Percentiles rank a stretch among this genome's conserved stretches.
These are phyloP conservation scores for Bradypodion ventrale DNA, from an alignment of 2,797 vertebrate genomes.

Conservation along the genomic window DNA sequence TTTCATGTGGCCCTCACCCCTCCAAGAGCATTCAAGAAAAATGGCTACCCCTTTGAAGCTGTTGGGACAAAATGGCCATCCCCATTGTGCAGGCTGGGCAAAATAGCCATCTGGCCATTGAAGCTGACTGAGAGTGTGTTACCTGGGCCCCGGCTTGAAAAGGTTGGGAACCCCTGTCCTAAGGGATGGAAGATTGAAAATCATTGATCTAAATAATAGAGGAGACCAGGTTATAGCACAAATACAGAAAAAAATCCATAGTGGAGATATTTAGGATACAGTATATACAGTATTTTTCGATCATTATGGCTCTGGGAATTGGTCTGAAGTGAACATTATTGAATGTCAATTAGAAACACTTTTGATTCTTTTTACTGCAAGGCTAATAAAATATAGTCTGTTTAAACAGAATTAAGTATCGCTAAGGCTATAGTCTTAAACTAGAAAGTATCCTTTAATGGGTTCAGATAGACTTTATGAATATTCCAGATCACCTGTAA, in stretches of 20 bases:
- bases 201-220: not conserved
- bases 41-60: no score
- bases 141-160: no score
- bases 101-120: no score
- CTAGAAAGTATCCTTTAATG: not conserved
- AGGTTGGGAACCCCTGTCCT: no score
- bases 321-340: slow-evolving; percentile 2
- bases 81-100: no score
- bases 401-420: not conserved
- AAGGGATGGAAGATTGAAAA: not conserved
- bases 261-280: not conserved
- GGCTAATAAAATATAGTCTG: not conserved
- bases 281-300: not conserved
- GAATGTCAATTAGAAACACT: not conserved
- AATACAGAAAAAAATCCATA: not conserved
- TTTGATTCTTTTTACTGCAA: not conserved
- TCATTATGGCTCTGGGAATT: not conserved
- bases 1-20: no score
- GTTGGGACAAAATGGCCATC: no score
- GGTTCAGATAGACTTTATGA: not conserved
- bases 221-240: not conserved
- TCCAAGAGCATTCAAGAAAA: no score
- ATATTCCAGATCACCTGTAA: not conserved
- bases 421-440: not conserved
- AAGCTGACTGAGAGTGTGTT: no score